Base-by-base conservation (phyloP, 2,113 vertebrate genomes). In the Myanophis thanlyinensis region DNA sequence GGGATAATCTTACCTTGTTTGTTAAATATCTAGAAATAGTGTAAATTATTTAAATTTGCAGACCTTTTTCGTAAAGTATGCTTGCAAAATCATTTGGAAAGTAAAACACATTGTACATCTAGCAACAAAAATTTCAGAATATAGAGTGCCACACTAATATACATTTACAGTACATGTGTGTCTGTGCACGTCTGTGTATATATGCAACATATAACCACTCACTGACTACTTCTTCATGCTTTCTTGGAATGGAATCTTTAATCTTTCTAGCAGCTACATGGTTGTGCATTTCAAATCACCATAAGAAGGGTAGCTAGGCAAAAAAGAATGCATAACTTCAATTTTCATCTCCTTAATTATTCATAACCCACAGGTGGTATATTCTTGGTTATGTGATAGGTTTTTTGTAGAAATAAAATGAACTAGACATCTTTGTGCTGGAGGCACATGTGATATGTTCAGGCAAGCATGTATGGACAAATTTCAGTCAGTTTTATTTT, bases 1-100 rank as follows among this genome's bases (percentile, higher is more conserved):
- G 22, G 15, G 62, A 52, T 91, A 93, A 92, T 53, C 4, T 92
- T 94, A 85, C 4, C 15, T 95, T 53, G 11, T 52, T 23, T 90
- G 94, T 89, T 22, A 93, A 94, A 95, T 92, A 30, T 51, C 92
- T 48, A 91, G 89, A 94, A 92, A 52, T 11, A 89, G 18, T 89
- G 20, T 92, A 93, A 48, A 92, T 87, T 94, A 22, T 93, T 80
- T 90, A 95, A 96, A 5, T 11, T 46, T 88, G 93, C 52, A 93
- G 5, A 59, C 85, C 13, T 92, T 93, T 93, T 89, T 94, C 91
- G 23, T 94, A 52, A 95, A 95, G 20, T 67, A 92, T 89, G 62
- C 13, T 87, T 1, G 87, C 27, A 80, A 95, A 95, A 93, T 89
- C 87, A 0, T 86, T 95, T 96, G 0, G 15, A 86, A 93, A 93